These are phyloP conservation scores for Chouioia cunea DNA, from an alignment of 2,888 invertebrate genomes.

Conservation along the genomic window DNA sequence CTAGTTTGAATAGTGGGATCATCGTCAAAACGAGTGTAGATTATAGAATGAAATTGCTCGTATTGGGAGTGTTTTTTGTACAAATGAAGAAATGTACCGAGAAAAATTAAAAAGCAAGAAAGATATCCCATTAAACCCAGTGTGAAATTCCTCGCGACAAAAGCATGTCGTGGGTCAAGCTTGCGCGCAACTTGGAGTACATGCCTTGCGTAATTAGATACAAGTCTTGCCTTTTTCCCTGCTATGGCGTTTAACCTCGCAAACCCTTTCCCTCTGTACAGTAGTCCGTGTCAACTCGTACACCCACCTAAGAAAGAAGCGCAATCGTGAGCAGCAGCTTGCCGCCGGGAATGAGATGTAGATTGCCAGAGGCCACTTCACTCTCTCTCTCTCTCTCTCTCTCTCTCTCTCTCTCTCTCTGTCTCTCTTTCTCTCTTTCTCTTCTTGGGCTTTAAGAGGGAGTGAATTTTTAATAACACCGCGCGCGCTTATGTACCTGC, in stretches of 20 bases:
- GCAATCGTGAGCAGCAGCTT: constrained; percentile 51
- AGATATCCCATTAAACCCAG: too few species aligned
- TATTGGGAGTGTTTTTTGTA: too few species aligned
- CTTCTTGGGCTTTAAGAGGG: constrained; percentile 49
- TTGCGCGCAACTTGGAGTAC: constrained; percentile 42
- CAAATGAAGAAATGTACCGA: too few species aligned
- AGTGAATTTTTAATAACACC: constrained; percentile 69
- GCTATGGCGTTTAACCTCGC: too few species aligned
- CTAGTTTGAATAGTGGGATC: too few species aligned
- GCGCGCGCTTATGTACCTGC: constrained; percentile 51
- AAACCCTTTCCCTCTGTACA: constrained; percentile 1
- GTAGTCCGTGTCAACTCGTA: constrained; percentile 6
- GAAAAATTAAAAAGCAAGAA: too few species aligned
- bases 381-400: constrained; percentile 49
- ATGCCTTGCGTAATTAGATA: constrained; percentile 59
- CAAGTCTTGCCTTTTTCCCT: constrained; percentile 34
- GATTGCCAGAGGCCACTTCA: constrained; percentile 68
- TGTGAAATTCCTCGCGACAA: neutral
- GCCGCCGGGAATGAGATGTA: constrained; percentile 68
- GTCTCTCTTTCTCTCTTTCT: constrained; percentile 35
- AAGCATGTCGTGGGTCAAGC: constrained; percentile 1
- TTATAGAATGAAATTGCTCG: too few species aligned
- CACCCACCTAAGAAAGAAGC: constrained; percentile 22
- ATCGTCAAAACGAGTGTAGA: too few species aligned
- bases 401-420: constrained; percentile 55